Percentiles rank a stretch among this genome's conserved stretches.
Conservation (phyloP, 2,888 invertebrate genomes). For the Eumerus sabulonum region DNA sequence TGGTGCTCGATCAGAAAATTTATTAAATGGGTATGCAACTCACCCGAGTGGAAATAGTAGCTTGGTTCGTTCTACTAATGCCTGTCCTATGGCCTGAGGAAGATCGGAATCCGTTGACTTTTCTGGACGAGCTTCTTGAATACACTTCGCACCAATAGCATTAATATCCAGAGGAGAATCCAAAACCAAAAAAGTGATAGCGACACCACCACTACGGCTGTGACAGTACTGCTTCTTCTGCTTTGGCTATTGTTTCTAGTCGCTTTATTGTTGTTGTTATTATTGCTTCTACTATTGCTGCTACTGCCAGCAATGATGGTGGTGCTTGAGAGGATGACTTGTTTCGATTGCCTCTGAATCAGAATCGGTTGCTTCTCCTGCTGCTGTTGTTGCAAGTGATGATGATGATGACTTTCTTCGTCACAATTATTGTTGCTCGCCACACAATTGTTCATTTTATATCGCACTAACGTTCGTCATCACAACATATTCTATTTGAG, state of each 20-base stretch:
- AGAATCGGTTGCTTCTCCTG: constrained; percentile 19
- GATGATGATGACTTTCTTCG: constrained; percentile 64
- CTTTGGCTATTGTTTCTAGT: constrained; percentile 42
- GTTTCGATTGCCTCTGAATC: constrained; percentile 18
- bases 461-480: constrained; percentile 34
- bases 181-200: constrained; percentile 67
- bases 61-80: neutral
- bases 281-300: constrained; percentile 8
- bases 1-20: too few species aligned
- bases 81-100: neutral
- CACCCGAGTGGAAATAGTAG: too few species aligned
- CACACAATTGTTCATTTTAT: constrained; percentile 60
- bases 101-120: constrained; percentile 17
- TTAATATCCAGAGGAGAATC: constrained; percentile 62
- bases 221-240: constrained; percentile 48
- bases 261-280: neutral
- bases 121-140: constrained; percentile 31
- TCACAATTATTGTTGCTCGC: constrained; percentile 51
- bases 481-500: too few species aligned
- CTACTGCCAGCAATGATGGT: constrained; percentile 12
- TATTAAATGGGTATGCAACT: too few species aligned
- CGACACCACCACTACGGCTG: constrained; percentile 53
- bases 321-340: constrained; percentile 35
- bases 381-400: too few species aligned
- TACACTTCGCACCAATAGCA: constrained; percentile 58